Evolutionary conservation across 2,797 vertebrate species (phyloP).

Genomic region (Pangasius djambal): DNA sequence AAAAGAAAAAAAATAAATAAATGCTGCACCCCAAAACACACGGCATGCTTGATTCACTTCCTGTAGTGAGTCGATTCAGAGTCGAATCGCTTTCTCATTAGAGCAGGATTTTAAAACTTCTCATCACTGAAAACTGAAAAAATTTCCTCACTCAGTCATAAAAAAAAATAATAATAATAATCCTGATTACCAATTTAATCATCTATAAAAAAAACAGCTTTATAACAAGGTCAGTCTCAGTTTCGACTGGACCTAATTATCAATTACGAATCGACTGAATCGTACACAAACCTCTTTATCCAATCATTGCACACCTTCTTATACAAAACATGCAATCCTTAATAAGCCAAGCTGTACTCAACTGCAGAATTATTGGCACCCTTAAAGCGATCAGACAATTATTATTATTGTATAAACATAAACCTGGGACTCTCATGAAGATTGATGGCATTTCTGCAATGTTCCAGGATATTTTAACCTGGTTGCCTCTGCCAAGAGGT

Average conservation of each 20-base stretch:
- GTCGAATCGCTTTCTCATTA: neutral
- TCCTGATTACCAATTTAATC: neutral
- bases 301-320: constrained; percentile 5
- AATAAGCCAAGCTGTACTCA: constrained; percentile 12
- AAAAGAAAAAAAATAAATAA: neutral
- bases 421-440: neutral
- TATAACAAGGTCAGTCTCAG: neutral
- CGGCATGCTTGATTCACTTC: neutral
- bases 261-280: neutral
- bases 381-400: neutral
- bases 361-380: constrained; percentile 19
- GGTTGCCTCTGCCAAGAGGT: neutral
- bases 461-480: neutral
- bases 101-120: too few species aligned
- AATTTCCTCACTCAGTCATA: too few species aligned
- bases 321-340: constrained; percentile 3
- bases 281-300: neutral
- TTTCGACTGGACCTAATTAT: neutral
- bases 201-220: neutral
- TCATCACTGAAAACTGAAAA: too few species aligned
- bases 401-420: neutral
- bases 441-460: neutral
- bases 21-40: neutral
- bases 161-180: too few species aligned
- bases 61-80: neutral